These are phyloP conservation scores for Melanaphis sacchari DNA, from an alignment of 1,140 invertebrate species.

Conservation along the genomic window DNA sequence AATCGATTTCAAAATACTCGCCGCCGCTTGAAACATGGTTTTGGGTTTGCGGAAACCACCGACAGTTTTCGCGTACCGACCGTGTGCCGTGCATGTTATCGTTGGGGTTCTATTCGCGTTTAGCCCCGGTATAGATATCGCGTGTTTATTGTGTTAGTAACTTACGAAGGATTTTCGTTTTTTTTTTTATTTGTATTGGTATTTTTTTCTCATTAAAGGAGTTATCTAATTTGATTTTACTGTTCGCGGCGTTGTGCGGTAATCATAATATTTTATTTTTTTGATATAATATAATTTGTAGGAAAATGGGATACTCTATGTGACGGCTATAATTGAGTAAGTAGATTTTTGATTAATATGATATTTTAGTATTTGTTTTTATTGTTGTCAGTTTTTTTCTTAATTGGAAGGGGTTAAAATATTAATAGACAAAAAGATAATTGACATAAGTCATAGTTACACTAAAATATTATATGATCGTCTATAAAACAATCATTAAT, in stretches of 20 bases:
- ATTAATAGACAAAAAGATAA: neutral
- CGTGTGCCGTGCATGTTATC: neutral
- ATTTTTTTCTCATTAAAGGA: neutral
- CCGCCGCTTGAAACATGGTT: neutral
- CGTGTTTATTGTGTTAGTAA: neutral
- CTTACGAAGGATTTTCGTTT: neutral
- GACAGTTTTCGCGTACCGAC: slow-evolving; percentile 42
- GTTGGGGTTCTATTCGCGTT: neutral
- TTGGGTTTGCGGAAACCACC: neutral
- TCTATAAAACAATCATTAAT: neutral
- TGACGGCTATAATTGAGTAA: neutral
- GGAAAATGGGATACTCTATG: neutral
- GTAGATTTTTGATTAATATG: neutral
- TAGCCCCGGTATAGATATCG: neutral
- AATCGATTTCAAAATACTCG: slow-evolving; percentile 39
- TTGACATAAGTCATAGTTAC: neutral
- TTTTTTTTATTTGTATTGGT: neutral
- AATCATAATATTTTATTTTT: neutral
- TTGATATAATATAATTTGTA: neutral
- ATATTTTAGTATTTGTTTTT: neutral
- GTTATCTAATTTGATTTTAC: neutral
- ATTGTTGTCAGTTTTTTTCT: neutral
- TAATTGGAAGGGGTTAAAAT: neutral
- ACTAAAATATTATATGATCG: neutral
- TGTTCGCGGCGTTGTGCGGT: neutral